Percentiles rank a stretch among this genome's conserved stretches.
These are phyloP conservation scores for Tachypleus tridentatus DNA, from an alignment of 1,140 invertebrate species.

Conservation along the genomic window DNA sequence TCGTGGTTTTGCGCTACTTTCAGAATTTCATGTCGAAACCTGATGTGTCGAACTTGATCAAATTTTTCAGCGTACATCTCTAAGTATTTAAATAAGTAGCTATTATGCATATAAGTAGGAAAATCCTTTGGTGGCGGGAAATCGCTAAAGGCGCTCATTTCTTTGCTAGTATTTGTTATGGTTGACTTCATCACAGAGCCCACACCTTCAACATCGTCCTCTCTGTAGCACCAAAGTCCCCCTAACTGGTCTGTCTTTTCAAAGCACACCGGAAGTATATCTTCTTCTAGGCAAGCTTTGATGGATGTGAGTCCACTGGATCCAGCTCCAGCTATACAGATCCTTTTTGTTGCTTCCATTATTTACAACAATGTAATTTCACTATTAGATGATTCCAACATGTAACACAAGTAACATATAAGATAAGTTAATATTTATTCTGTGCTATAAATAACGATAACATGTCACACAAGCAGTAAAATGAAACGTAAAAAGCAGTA, in stretches of 20 bases:
- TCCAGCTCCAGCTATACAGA: slow-evolving; percentile 39
- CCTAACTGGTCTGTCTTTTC: slow-evolving; percentile 37
- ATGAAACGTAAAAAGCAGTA: too few species aligned
- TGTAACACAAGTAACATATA: too few species aligned
- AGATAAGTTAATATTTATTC: too few species aligned
- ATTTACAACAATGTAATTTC: too few species aligned
- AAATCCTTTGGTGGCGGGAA: slow-evolving; percentile 36
- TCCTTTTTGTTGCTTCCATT: slow-evolving; percentile 10
- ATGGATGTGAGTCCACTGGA: slow-evolving; percentile 35
- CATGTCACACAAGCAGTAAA: too few species aligned
- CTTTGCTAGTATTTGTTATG: slow-evolving; percentile 31
- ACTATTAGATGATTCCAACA: too few species aligned
- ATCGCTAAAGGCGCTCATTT: slow-evolving; percentile 29
- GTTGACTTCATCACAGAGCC: slow-evolving; percentile 27
- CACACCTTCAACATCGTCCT: slow-evolving; percentile 28
- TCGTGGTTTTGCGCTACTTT: too few species aligned
- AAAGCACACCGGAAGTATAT: slow-evolving; percentile 34
- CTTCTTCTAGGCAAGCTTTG: slow-evolving; percentile 36
- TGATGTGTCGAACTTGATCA: slow-evolving; percentile 6
- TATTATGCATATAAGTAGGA: slow-evolving; percentile 36
- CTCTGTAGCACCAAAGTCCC: slow-evolving; percentile 43
- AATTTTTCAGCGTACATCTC: too few species aligned
- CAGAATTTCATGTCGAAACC: slow-evolving; percentile 23
- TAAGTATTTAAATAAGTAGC: slow-evolving; percentile 25
- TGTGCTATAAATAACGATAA: too few species aligned